Evolutionary conservation across 2,797 vertebrate genomes (phyloP).

Genomic region (Diplodus sargus): DNA sequence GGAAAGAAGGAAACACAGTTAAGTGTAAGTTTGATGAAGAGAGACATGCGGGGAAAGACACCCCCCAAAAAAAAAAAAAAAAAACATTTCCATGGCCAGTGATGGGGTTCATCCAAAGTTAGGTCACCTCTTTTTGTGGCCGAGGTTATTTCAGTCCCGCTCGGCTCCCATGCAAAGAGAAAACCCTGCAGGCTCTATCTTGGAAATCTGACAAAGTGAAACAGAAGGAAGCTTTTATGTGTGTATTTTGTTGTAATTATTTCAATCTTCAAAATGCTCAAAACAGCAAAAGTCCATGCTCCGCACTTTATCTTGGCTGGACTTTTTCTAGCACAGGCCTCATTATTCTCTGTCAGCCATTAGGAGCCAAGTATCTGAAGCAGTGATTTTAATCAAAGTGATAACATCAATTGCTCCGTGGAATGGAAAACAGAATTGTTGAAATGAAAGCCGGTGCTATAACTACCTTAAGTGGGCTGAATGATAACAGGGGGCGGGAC

Average conservation of each 20-base stretch:
- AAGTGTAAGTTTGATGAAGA: conserved; percentile 4
- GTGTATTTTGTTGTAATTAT: conserved; percentile 80
- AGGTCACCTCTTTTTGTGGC: conserved; percentile 41
- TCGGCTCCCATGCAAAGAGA: conserved; percentile 48
- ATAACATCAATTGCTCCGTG: conserved; percentile 75
- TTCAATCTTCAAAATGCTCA: conserved; percentile 78
- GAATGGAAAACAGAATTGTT: conserved; percentile 80
- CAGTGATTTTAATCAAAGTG: conserved; percentile 76
- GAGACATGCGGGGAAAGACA: conserved; percentile 26
- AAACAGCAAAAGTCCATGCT: conserved; percentile 68
- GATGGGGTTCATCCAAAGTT: conserved; percentile 56
- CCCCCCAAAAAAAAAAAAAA: background rate
- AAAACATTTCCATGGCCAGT: conserved; percentile 28
- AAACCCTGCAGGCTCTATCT: conserved; percentile 73
- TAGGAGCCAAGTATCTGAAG: conserved; percentile 72
- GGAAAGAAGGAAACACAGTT: conserved; percentile 27
- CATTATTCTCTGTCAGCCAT: conserved; percentile 80
- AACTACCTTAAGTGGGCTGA: conserved; percentile 65
- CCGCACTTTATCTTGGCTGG: conserved; percentile 77
- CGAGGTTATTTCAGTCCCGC: conserved; percentile 54
- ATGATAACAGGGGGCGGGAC: conserved; percentile 61
- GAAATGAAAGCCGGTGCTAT: conserved; percentile 60
- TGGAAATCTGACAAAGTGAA: conserved; percentile 68
- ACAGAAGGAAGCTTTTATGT: conserved; percentile 81
- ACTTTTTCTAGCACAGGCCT: conserved; percentile 63